Conservation (phyloP, 2,113 vertebrate species). For the Dicerorhinus sumatrensis region DNA sequence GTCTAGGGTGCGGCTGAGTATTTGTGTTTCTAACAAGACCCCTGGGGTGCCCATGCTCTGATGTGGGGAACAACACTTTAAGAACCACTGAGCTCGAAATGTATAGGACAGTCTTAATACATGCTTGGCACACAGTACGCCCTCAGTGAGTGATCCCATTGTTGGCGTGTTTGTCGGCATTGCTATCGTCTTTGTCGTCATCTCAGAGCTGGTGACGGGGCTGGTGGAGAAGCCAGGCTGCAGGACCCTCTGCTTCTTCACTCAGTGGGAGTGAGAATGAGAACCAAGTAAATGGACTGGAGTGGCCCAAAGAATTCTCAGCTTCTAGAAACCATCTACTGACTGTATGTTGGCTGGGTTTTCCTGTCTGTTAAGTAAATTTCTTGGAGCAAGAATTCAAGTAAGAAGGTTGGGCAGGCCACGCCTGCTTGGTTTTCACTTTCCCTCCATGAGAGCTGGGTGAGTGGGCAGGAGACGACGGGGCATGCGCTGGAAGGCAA, state of each 20-base stretch:
- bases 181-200: background rate
- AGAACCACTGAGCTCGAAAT: background rate
- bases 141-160: too few relatives aligned
- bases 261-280: background rate
- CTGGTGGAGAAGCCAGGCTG: background rate
- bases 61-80: background rate
- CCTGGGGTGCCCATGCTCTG: background rate
- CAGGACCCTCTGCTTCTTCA: background rate
- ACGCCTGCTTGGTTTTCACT: background rate
- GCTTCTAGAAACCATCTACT: background rate
- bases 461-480: background rate
- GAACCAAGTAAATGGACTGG: background rate
- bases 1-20: too few relatives aligned
- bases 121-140: background rate
- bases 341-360: background rate
- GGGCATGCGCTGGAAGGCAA: background rate
- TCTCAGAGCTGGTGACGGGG: background rate
- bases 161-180: background rate
- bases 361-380: background rate
- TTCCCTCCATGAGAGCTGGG: background rate
- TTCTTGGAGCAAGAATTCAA: background rate
- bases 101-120: background rate
- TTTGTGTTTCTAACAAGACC: background rate
- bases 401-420: background rate
- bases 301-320: background rate